Conservation (phyloP, 1,140 invertebrate genomes). For the Drosophila nikananu region DNA sequence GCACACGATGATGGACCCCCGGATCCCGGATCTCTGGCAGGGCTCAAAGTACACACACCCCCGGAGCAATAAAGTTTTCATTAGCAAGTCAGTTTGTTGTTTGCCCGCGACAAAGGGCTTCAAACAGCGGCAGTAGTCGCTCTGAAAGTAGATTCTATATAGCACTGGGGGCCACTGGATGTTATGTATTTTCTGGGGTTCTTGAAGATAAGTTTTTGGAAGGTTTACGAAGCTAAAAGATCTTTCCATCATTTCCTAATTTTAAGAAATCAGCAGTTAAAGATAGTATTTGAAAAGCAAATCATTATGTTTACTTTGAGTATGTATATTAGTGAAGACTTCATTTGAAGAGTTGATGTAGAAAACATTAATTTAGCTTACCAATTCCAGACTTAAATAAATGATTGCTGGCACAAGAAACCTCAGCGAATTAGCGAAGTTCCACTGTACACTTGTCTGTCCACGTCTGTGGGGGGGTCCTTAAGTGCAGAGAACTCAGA, state of each 20-base stretch:
- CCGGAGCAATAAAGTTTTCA: conserved; percentile 78
- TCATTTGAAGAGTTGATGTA: no score
- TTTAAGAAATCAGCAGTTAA: not conserved
- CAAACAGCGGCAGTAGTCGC: conserved; percentile 38
- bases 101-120: conserved; percentile 64
- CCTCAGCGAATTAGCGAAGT: not conserved
- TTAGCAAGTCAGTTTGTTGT: conserved; percentile 75
- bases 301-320: no score
- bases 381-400: no score
- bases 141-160: not conserved
- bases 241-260: not conserved
- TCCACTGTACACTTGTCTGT: conserved; percentile 13
- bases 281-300: no score
- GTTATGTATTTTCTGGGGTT: not conserved
- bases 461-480: conserved; percentile 1
- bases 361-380: no score
- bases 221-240: not conserved
- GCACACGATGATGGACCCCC: conserved; percentile 10
- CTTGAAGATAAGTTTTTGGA: not conserved
- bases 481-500: conserved; percentile 44
- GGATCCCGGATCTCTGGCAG: conserved; percentile 2
- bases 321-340: no score
- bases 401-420: no score
- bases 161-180: not conserved
- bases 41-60: conserved; percentile 51